phyloP scores from a whole-genome alignment of 53 echinoderm and acorn worm species.

The Echinarachnius parma region DNA sequence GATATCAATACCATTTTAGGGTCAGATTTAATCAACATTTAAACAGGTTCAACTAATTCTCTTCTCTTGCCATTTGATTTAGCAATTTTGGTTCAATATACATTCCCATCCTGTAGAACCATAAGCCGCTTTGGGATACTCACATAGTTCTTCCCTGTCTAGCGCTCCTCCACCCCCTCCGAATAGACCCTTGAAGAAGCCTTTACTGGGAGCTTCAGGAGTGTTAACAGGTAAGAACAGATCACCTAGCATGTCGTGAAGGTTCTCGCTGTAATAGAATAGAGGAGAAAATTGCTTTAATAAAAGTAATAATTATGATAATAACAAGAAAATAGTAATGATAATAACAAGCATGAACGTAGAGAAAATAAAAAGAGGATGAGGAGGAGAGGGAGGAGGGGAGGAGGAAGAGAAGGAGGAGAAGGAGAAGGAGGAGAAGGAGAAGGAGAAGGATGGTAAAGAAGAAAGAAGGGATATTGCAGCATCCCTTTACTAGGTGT shows the following conservation, averaged over 20 bases:
- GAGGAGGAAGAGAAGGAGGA: background rate
- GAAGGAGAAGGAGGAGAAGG: background rate
- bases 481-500: too few relatives aligned
- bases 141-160: conserved; percentile 94
- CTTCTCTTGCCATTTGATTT: too few relatives aligned
- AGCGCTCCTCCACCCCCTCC: conserved; percentile 78
- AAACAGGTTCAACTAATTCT: too few relatives aligned
- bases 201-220: conserved; percentile 93
- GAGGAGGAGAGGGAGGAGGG: background rate
- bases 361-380: background rate
- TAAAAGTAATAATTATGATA: background rate
- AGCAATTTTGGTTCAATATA: too few relatives aligned
- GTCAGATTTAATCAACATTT: too few relatives aligned
- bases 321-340: background rate
- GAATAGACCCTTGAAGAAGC: conserved; percentile 97
- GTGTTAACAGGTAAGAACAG: conserved; percentile 97
- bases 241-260: conserved; percentile 95
- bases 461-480: background rate
- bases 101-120: too few relatives aligned
- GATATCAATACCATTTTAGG: too few relatives aligned
- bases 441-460: background rate
- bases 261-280: conserved; percentile 65
- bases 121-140: too few relatives aligned
- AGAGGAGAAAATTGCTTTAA: background rate
- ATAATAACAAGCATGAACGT: background rate